Evolutionary conservation across 2,113 vertebrate species (phyloP), one percentile per base, ranked within the genome.

Genomic region (Crypturellus undulatus): DNA sequence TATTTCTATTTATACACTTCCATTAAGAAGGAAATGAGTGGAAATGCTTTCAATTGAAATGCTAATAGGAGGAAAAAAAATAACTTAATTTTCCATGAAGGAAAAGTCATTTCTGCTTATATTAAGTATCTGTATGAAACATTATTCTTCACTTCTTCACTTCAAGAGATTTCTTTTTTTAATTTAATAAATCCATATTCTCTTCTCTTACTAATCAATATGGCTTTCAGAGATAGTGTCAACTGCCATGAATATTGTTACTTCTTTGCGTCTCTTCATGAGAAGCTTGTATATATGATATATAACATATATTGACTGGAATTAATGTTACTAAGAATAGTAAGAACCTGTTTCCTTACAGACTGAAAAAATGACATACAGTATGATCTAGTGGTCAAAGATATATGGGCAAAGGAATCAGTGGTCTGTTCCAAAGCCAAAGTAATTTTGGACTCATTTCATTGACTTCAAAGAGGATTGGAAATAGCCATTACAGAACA

Each of bases 31-130:
- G 68, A 96, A 94, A 95, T 79, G 4, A 93, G 69, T 94, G 83
- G 83, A 94, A 96, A 93, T 90, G 28, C 12, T 94, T 97, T 93
- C 90, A 96, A 78, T 40, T 94, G 89, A 97, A 97, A 96, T 96
- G 91, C 10, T 96, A 96, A 96, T 94, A 93, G 12, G 67, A 83
- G 93, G 22, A 13, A 89, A 94, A 67, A 67, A 82, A 51, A 0
- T 0, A 3, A 1, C 51, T 91, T 94, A 83, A 96, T 93, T 96
- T 97, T 94, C 91, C 72, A 67, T 91, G 87, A 94, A 96, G 72
- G 17, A 92, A 95, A 96, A 95, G 51, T 95, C 34, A 96, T 96
- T 96, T 96, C 49, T 95, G 49, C 34, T 96, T 91, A 71, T 86
- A 88, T 87, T 84, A 94, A 87, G 6, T 81, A 64, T 64, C 71